Evolutionary conservation across 2,113 vertebrate genomes (phyloP).

Genomic region (Zosterops lateralis): DNA sequence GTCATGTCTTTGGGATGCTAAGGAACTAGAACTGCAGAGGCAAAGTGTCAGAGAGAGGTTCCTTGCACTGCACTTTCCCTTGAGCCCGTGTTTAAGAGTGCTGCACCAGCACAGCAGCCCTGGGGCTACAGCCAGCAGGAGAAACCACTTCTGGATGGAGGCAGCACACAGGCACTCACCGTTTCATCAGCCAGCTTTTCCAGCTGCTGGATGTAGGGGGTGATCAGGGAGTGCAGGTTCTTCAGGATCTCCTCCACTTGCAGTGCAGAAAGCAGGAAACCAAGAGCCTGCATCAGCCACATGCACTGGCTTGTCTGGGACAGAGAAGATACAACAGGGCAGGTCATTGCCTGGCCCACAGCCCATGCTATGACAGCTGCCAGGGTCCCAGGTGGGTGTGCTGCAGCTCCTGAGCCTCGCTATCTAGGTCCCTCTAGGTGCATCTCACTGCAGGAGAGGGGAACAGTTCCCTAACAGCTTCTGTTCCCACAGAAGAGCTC

Average conservation of each 20-base stretch:
- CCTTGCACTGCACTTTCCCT: background rate
- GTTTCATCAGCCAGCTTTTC: conserved; percentile 96
- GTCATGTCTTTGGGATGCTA: background rate
- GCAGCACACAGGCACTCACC: conserved; percentile 64
- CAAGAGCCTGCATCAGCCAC: conserved; percentile 99
- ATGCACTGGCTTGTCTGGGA: conserved; percentile 96
- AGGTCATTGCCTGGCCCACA: background rate
- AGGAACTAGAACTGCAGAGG: background rate
- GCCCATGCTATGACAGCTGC: background rate
- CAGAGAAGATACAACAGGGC: conserved; percentile 22
- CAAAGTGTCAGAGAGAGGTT: background rate
- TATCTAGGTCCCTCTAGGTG: background rate
- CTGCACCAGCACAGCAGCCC: background rate
- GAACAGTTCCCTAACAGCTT: background rate
- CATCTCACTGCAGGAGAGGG: background rate
- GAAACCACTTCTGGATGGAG: background rate
- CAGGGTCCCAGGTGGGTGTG: background rate
- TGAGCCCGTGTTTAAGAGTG: background rate
- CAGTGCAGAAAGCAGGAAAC: conserved; percentile 94
- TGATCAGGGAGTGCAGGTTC: conserved; percentile 96
- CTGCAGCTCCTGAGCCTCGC: background rate
- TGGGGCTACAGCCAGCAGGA: background rate
- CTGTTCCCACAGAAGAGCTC: background rate
- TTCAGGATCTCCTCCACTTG: conserved; percentile 97
- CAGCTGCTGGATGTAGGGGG: conserved; percentile 97